phyloP scores from a whole-genome alignment of 30 jellyfish, hydroid and myxozoan species.

The Pseudorhiza aurosa region DNA sequence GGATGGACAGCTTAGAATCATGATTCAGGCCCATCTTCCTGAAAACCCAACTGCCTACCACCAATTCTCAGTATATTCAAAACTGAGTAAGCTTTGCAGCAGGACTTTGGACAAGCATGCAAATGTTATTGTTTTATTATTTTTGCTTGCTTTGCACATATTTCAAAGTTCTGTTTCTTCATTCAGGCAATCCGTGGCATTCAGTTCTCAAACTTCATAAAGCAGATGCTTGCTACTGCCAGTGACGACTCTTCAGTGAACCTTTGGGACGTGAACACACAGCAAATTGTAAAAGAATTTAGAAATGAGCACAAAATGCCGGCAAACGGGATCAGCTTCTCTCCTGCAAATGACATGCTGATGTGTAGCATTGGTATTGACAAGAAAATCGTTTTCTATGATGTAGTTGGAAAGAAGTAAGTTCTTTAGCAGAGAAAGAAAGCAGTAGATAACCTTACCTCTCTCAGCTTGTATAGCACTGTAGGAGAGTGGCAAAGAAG shows the following conservation, averaged over 20 bases:
- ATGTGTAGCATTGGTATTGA: slow-evolving; percentile 86
- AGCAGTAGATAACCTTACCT: too few relatives aligned
- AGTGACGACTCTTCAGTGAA: slow-evolving; percentile 83
- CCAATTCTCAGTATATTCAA: too few relatives aligned
- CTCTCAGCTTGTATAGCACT: too few relatives aligned
- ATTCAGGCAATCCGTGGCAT: slow-evolving; percentile 83
- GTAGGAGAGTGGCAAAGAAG: too few relatives aligned
- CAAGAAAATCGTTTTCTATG: slow-evolving; percentile 80
- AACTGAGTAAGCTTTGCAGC: too few relatives aligned
- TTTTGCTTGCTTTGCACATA: too few relatives aligned
- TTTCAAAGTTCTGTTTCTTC: background rate
- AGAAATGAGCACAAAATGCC: slow-evolving; percentile 82
- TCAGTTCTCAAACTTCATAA: slow-evolving; percentile 73
- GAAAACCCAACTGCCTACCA: too few relatives aligned
- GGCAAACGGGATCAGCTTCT: slow-evolving; percentile 78
- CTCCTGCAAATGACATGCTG: slow-evolving; percentile 96
- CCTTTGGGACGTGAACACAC: slow-evolving; percentile 86
- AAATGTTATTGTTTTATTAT: too few relatives aligned
- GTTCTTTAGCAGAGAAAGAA: too few relatives aligned
- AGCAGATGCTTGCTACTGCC: slow-evolving; percentile 77
- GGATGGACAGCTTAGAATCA: too few relatives aligned
- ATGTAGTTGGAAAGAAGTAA: slow-evolving; percentile 92
- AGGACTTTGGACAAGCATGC: too few relatives aligned
- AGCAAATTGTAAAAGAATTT: slow-evolving; percentile 56
- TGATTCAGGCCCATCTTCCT: too few relatives aligned